Conservation (phyloP, 1,140 invertebrate genomes). For the Monochamus saltuarius region DNA sequence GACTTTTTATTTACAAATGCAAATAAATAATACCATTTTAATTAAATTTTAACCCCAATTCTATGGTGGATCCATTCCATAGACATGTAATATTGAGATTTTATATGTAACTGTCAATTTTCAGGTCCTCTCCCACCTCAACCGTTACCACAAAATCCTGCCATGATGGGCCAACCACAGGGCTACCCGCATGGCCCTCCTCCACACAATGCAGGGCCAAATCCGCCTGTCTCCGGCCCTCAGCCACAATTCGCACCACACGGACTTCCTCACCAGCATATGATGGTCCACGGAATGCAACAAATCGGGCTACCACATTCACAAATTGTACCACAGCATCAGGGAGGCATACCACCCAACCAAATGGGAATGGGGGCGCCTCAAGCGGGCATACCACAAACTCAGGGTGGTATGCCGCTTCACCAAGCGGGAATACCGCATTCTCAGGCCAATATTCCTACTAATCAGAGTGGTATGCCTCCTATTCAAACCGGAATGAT, state of each 20-base stretch:
- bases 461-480: too few species aligned
- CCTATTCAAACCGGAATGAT: too few species aligned
- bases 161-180: conserved; percentile 11
- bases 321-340: conserved; percentile 9
- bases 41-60: too few species aligned
- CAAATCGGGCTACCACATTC: conserved; percentile 22
- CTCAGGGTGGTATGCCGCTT: conserved; percentile 27
- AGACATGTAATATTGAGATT: too few species aligned
- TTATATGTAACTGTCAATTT: too few species aligned
- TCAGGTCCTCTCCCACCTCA: conserved; percentile 24
- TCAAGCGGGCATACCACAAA: conserved; percentile 43
- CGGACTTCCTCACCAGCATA: conserved; percentile 17
- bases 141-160: conserved; percentile 18
- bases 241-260: conserved; percentile 25
- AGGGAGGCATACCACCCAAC: conserved; percentile 2
- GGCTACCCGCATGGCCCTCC: conserved; percentile 22
- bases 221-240: conserved; percentile 1
- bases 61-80: too few species aligned
- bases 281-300: not conserved
- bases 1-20: too few species aligned
- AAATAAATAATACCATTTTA: too few species aligned
- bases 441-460: too few species aligned
- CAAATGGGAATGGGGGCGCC: conserved; percentile 33
- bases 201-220: not conserved
- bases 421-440: too few species aligned